These are phyloP conservation scores for Cerastis leucographa DNA, from an alignment of 2,888 invertebrate genomes.

Conservation along the genomic window DNA sequence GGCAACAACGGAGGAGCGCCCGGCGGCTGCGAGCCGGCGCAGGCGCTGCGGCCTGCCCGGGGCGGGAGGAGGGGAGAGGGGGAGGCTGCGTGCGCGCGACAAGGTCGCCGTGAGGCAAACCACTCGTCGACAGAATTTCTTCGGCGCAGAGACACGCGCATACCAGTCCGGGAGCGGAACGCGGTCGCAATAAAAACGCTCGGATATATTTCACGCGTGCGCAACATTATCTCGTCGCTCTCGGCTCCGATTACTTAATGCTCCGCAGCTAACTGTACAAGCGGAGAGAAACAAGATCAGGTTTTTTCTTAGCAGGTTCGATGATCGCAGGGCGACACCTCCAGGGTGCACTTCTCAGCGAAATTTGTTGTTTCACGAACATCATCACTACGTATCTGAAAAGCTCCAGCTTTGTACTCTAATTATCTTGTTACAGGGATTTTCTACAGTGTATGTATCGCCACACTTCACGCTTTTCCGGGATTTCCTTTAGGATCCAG, in stretches of 20 bases:
- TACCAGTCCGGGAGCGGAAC: conserved; percentile 85
- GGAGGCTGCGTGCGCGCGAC: conserved; percentile 78
- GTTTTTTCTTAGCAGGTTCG: conserved; percentile 88
- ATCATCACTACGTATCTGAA: conserved; percentile 16
- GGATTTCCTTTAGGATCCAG: background rate
- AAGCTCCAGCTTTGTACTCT: background rate
- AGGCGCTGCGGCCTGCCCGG: conserved; percentile 64
- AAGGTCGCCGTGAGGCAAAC: conserved; percentile 90
- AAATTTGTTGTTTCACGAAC: conserved; percentile 60
- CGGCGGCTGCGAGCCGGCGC: conserved; percentile 65
- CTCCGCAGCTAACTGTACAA: conserved; percentile 87
- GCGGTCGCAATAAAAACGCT: conserved; percentile 88
- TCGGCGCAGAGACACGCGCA: conserved; percentile 85
- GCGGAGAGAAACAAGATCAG: conserved; percentile 87
- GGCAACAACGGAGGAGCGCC: conserved; percentile 77
- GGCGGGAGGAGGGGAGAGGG: conserved; percentile 65
- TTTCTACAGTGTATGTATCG: background rate
- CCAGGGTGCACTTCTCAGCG: conserved; percentile 76
- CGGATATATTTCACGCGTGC: conserved; percentile 90
- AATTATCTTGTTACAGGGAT: background rate
- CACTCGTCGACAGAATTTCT: conserved; percentile 89
- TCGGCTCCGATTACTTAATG: conserved; percentile 90
- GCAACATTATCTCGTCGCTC: conserved; percentile 89
- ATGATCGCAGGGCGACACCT: conserved; percentile 82
- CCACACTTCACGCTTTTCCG: background rate